These are phyloP conservation scores for Cynocephalus volans DNA, from an alignment of 2,113 vertebrate genomes.

Conservation along the genomic window DNA sequence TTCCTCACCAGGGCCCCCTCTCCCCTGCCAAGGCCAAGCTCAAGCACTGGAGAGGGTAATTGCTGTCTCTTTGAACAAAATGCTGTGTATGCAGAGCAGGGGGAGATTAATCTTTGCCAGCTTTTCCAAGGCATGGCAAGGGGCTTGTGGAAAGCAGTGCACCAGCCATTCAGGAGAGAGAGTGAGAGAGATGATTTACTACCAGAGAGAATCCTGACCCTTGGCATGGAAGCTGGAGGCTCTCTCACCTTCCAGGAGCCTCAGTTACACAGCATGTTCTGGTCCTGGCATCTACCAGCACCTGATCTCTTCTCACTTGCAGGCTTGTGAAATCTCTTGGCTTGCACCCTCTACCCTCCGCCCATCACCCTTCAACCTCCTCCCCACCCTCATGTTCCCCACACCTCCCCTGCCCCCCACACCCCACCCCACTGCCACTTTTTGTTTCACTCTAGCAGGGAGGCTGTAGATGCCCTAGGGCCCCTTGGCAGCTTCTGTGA, in stretches of 20 bases:
- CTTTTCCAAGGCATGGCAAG: slow-evolving; percentile 75
- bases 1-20: not conserved
- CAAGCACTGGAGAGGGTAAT: slow-evolving; percentile 87
- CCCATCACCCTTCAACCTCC: not conserved
- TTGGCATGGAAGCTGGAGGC: slow-evolving; percentile 65
- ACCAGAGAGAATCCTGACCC: slow-evolving; percentile 65
- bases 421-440: not conserved
- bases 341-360: not conserved
- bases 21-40: slow-evolving; percentile 67
- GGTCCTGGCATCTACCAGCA: slow-evolving; percentile 53
- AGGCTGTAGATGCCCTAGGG: slow-evolving; percentile 37
- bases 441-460: slow-evolving; percentile 53
- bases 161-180: slow-evolving; percentile 71
- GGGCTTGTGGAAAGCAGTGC: slow-evolving; percentile 74
- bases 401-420: not conserved
- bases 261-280: slow-evolving; percentile 59
- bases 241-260: slow-evolving; percentile 76
- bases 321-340: slow-evolving; percentile 55
- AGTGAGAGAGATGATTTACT: slow-evolving; percentile 72
- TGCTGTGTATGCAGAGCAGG: slow-evolving; percentile 83
- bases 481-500: slow-evolving; percentile 59
- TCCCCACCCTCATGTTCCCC: too few relatives aligned
- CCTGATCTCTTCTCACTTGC: slow-evolving; percentile 50
- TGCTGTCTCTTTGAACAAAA: slow-evolving; percentile 79
- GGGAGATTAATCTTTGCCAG: slow-evolving; percentile 84